These are phyloP conservation scores for Centropyge bicolor DNA, from an alignment of 2,797 vertebrate genomes.

Conservation along the genomic window DNA sequence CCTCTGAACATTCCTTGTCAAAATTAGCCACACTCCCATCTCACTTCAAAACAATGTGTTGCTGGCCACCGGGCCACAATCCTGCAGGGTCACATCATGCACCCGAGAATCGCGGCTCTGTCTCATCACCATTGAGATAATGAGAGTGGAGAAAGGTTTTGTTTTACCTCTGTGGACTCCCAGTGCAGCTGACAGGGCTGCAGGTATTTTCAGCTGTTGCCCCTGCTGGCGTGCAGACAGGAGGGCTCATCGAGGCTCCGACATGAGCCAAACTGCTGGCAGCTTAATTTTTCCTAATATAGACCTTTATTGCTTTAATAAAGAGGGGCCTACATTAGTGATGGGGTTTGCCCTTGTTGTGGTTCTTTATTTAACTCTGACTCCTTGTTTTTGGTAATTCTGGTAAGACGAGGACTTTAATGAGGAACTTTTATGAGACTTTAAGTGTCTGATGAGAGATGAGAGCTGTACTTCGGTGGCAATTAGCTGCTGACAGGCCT, in stretches of 20 bases:
- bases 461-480: slow-evolving; percentile 27
- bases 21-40: slow-evolving; percentile 68
- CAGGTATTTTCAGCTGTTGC: slow-evolving; percentile 89
- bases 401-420: not conserved
- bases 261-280: slow-evolving; percentile 62
- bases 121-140: slow-evolving; percentile 77
- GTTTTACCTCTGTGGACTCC: slow-evolving; percentile 82
- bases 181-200: slow-evolving; percentile 74
- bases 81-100: slow-evolving; percentile 76
- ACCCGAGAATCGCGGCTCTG: slow-evolving; percentile 54
- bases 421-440: slow-evolving; percentile 12
- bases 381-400: not conserved
- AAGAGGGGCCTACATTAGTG: slow-evolving; percentile 26
- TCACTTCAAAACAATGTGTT: slow-evolving; percentile 74
- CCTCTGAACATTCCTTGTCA: slow-evolving; percentile 63
- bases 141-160: slow-evolving; percentile 81
- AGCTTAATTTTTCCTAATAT: slow-evolving; percentile 74
- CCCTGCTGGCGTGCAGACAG: slow-evolving; percentile 81
- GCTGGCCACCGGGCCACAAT: slow-evolving; percentile 67
- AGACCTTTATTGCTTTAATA: slow-evolving; percentile 61
- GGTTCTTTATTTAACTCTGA: slow-evolving; percentile 15
- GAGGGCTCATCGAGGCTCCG: slow-evolving; percentile 74
- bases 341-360: slow-evolving; percentile 1
- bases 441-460: slow-evolving; percentile 12
- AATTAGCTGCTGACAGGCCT: slow-evolving; percentile 68